Percentiles rank a stretch among this genome's conserved stretches.
Evolutionary conservation across 2,113 vertebrate genomes (phyloP).

Genomic region (Brachionichthys hirsutus): DNA sequence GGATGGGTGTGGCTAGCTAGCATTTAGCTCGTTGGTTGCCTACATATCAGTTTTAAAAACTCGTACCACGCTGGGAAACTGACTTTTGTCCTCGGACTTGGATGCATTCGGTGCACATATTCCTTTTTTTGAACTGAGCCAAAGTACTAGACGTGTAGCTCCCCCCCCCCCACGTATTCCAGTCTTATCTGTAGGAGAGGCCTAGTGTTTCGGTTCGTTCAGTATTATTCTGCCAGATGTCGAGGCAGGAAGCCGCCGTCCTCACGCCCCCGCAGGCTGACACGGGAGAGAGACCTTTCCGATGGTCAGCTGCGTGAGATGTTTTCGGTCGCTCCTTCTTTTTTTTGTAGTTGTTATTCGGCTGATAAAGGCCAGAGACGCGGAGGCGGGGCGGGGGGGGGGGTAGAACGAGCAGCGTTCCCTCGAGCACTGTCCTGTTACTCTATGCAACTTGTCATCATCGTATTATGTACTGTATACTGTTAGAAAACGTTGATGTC

Average conservation of each 20-base stretch:
- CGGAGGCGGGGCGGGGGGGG: background rate
- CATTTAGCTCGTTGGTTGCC: slow-evolving; percentile 52
- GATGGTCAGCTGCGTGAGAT: background rate
- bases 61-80: background rate
- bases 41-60: slow-evolving; percentile 17
- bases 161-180: slow-evolving; percentile 57
- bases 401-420: slow-evolving; percentile 30
- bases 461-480: slow-evolving; percentile 46
- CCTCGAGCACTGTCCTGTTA: slow-evolving; percentile 59
- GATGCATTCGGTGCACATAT: slow-evolving; percentile 70
- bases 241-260: slow-evolving; percentile 11
- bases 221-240: slow-evolving; percentile 66
- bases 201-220: slow-evolving; percentile 68
- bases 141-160: slow-evolving; percentile 68
- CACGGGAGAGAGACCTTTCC: slow-evolving; percentile 3
- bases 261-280: slow-evolving; percentile 16
- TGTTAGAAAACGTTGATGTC: slow-evolving; percentile 28
- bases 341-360: too few relatives aligned
- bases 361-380: slow-evolving; percentile 5
- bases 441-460: slow-evolving; percentile 70
- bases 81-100: slow-evolving; percentile 54
- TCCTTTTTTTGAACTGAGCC: slow-evolving; percentile 73
- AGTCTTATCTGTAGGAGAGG: slow-evolving; percentile 60
- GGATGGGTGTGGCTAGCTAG: slow-evolving; percentile 33
- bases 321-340: background rate